These are phyloP conservation scores for Busseola fusca DNA, from an alignment of 2,888 invertebrate species.

Conservation along the genomic window DNA sequence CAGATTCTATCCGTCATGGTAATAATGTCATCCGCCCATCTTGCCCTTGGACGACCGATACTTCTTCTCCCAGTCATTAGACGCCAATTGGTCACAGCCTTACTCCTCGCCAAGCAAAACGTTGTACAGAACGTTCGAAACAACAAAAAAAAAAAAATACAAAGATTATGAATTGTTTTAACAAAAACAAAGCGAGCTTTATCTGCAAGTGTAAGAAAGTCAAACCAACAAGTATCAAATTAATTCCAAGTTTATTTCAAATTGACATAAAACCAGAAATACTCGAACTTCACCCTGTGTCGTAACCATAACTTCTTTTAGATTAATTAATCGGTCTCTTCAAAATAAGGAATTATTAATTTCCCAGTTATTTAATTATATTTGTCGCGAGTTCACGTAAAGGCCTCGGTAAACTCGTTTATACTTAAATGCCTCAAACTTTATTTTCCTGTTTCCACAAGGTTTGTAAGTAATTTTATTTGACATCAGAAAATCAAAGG, in stretches of 20 bases:
- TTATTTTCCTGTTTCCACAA: slow-evolving; percentile 53
- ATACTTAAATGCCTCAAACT: slow-evolving; percentile 50
- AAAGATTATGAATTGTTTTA: background rate
- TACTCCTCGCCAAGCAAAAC: background rate
- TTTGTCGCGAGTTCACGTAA: slow-evolving; percentile 60
- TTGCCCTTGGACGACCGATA: background rate
- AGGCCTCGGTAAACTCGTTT: slow-evolving; percentile 59
- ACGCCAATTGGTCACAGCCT: background rate
- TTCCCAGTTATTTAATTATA: slow-evolving; percentile 62
- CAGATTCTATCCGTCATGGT: no score
- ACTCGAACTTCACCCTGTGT: slow-evolving; percentile 23
- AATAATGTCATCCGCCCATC: no score
- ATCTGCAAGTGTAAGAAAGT: slow-evolving; percentile 6
- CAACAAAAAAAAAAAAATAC: background rate
- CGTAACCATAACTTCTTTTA: slow-evolving; percentile 54
- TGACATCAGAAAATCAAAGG: slow-evolving; percentile 39
- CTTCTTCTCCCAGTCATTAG: background rate
- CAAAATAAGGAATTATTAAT: slow-evolving; percentile 56
- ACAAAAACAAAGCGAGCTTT: background rate
- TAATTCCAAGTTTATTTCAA: slow-evolving; percentile 38
- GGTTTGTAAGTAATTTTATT: slow-evolving; percentile 58
- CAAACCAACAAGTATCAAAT: slow-evolving; percentile 24
- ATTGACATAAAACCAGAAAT: slow-evolving; percentile 26
- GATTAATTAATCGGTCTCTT: slow-evolving; percentile 58
- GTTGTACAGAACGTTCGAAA: background rate